Percentiles rank a stretch among this genome's conserved stretches.
Conservation (phyloP, 2,888 invertebrate genomes). For the Glaucopsyche alexis region DNA sequence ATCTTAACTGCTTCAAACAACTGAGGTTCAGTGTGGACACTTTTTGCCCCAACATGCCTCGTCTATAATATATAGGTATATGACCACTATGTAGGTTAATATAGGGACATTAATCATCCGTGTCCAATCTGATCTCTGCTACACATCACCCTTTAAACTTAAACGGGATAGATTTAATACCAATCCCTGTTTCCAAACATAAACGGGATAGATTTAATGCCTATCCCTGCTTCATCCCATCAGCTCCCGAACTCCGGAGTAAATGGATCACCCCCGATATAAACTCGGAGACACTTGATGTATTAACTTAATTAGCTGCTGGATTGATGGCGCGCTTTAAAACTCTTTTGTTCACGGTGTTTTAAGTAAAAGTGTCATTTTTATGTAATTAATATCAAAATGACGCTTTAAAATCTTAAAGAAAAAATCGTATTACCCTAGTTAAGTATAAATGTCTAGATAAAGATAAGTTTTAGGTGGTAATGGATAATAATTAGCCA, state of each 20-base stretch:
- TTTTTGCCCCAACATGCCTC: no score
- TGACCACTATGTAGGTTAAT: not conserved
- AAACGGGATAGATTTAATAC: conserved; percentile 10
- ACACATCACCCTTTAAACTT: conserved; percentile 10
- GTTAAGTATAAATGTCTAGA: no score
- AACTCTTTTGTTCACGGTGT: conserved; percentile 10
- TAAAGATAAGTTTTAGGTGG: no score
- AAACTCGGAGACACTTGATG: conserved; percentile 30
- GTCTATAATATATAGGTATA: no score
- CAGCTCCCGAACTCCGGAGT: conserved; percentile 37
- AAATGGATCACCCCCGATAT: conserved; percentile 37
- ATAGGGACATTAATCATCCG: not conserved
- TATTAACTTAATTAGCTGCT: conserved; percentile 14
- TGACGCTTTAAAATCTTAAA: not conserved
- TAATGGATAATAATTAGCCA: no score
- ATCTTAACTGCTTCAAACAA: no score
- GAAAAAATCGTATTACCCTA: no score
- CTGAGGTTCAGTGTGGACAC: no score
- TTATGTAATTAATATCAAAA: not conserved
- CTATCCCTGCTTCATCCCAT: conserved; percentile 32
- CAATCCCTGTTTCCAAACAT: conserved; percentile 6
- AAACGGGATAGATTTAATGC: conserved; percentile 7
- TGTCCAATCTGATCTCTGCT: conserved; percentile 8
- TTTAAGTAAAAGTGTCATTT: conserved; percentile 9
- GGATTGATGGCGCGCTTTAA: not conserved